A percentile compares a stretch with the other conserved stretches of the same genome.
Evolutionary conservation across 2,888 invertebrate species (phyloP).

Genomic region (Brenthis daphne): DNA sequence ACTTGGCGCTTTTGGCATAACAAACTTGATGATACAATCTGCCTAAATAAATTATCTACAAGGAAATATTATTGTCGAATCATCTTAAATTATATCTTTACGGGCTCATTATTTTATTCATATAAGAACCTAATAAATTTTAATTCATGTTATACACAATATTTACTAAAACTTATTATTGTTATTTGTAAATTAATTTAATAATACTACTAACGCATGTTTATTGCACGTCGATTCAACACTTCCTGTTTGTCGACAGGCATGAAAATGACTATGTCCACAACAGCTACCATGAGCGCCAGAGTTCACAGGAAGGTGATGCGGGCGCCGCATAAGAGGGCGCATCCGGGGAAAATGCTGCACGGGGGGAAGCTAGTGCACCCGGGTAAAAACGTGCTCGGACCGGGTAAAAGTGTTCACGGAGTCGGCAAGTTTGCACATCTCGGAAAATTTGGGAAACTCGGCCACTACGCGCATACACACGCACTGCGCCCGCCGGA

Average conservation of each 20-base stretch:
- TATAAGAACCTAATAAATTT: too few relatives aligned
- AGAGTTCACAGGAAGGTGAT: conserved; percentile 86
- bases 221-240: conserved; percentile 33
- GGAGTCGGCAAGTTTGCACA: conserved; percentile 53
- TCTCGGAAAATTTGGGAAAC: conserved; percentile 71
- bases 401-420: conserved; percentile 59
- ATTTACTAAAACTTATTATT: neutral
- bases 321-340: conserved; percentile 85
- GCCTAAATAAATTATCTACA: too few relatives aligned
- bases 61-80: too few relatives aligned
- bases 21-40: too few relatives aligned
- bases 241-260: conserved; percentile 76
- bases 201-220: conserved; percentile 2
- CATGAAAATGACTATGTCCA: conserved; percentile 89
- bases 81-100: too few relatives aligned
- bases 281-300: conserved; percentile 84
- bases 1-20: too few relatives aligned
- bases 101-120: too few relatives aligned
- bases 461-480: conserved; percentile 71
- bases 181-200: conserved; percentile 4
- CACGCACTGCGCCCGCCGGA: conserved; percentile 76
- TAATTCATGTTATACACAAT: too few relatives aligned
- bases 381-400: conserved; percentile 60
- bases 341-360: conserved; percentile 74
- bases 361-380: conserved; percentile 75